phyloP scores from a whole-genome alignment of 2,797 vertebrate genomes.

The Gadopsis bispinosus region DNA sequence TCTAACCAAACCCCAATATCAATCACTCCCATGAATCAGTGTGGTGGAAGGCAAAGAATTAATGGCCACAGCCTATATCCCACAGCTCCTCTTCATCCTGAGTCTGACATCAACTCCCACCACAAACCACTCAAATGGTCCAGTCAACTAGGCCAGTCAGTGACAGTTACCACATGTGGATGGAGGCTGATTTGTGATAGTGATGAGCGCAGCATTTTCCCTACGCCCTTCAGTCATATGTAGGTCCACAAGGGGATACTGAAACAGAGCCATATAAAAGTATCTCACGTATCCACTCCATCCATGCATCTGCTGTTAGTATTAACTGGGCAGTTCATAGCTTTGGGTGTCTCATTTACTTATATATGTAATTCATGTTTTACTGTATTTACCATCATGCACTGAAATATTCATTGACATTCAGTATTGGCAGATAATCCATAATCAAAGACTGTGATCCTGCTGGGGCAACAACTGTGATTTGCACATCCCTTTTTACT shows the following conservation, averaged over 20 bases:
- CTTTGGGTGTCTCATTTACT: not conserved
- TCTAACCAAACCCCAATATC: slow-evolving; percentile 10
- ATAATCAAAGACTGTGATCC: not conserved
- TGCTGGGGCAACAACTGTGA: not conserved
- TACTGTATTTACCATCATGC: not conserved
- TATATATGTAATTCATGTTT: not conserved
- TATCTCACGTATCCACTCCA: not conserved
- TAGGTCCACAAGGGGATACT: not conserved
- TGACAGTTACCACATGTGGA: slow-evolving; percentile 7
- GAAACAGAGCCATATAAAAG: not conserved
- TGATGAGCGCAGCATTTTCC: not conserved
- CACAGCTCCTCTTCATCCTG: slow-evolving; percentile 5
- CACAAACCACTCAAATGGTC: slow-evolving; percentile 37
- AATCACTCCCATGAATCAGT: slow-evolving; percentile 33
- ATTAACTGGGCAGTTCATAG: not conserved
- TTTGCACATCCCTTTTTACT: not conserved
- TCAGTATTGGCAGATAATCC: not conserved
- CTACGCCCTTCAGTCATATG: not conserved
- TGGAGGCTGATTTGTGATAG: slow-evolving; percentile 1
- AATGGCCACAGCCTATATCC: slow-evolving; percentile 6
- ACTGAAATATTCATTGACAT: not conserved
- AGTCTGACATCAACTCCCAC: slow-evolving; percentile 17
- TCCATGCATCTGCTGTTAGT: not conserved
- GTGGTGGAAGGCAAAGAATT: slow-evolving; percentile 15
- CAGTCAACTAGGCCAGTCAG: slow-evolving; percentile 14